Evolutionary conservation across 2,888 invertebrate genomes (phyloP).

Genomic region (Rhabditoides inermis): DNA sequence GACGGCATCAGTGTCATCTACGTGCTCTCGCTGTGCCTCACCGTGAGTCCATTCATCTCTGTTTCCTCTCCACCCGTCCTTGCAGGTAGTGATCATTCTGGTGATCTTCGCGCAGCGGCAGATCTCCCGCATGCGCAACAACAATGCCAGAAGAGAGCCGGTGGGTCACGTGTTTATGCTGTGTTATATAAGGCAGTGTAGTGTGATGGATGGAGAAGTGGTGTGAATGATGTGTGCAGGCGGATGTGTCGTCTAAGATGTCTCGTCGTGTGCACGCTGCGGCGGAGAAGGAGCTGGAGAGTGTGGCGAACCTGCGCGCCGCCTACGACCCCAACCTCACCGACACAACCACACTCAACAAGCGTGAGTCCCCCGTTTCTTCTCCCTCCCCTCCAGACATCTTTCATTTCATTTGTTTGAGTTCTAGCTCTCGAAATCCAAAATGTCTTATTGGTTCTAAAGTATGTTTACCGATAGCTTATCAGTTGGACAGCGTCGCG

Average conservation of each 20-base stretch:
- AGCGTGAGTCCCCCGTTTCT: slow-evolving; percentile 29
- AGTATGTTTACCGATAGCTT: slow-evolving; percentile 7
- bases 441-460: slow-evolving; percentile 9
- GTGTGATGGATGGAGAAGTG: not conserved
- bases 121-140: slow-evolving; percentile 39
- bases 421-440: not conserved
- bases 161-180: slow-evolving; percentile 20
- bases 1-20: slow-evolving; percentile 25
- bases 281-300: slow-evolving; percentile 16
- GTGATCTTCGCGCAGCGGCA: slow-evolving; percentile 35
- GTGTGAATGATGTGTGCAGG: not conserved
- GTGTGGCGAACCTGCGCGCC: slow-evolving; percentile 19
- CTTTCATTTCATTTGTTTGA: not conserved
- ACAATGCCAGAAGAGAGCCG: slow-evolving; percentile 35
- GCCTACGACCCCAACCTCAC: slow-evolving; percentile 43
- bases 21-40: slow-evolving; percentile 11
- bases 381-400: no score
- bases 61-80: not conserved
- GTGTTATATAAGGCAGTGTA: not conserved
- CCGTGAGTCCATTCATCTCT: slow-evolving; percentile 10
- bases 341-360: slow-evolving; percentile 38
- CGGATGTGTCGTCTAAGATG: no score
- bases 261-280: no score
- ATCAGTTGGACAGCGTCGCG: no score
- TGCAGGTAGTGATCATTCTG: slow-evolving; percentile 28